Evolutionary conservation across 2,888 invertebrate species (phyloP).

Genomic region (Ichneumoninae sp.): DNA sequence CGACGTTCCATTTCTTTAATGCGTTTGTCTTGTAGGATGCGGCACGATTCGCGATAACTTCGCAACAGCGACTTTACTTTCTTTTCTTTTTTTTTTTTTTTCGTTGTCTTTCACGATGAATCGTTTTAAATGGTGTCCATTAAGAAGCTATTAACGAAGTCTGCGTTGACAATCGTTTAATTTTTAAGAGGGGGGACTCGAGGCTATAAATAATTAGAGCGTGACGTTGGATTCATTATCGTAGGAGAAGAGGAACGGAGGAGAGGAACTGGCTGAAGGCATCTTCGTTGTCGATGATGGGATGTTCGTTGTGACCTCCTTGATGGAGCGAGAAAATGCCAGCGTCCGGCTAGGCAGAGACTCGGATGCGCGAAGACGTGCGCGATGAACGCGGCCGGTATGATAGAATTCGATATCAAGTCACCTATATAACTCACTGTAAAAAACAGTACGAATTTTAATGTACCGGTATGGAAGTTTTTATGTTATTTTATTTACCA

Average conservation of each 20-base stretch:
- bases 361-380: not conserved
- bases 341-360: conserved; percentile 10
- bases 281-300: conserved; percentile 11
- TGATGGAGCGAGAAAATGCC: not conserved
- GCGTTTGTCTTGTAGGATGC: conserved; percentile 75
- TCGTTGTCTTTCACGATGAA: not conserved
- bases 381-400: not conserved
- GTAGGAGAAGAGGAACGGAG: not conserved
- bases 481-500: no score
- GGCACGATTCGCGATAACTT: conserved; percentile 67
- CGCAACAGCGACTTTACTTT: conserved; percentile 19
- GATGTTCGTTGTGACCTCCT: not conserved
- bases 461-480: no score
- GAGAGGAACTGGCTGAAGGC: not conserved
- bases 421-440: not conserved
- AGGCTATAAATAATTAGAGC: not conserved
- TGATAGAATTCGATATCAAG: not conserved
- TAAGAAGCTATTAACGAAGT: not conserved
- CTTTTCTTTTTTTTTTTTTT: not conserved
- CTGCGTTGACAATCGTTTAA: not conserved
- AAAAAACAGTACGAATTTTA: no score
- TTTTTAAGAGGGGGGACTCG: not conserved
- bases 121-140: not conserved
- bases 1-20: conserved; percentile 67
- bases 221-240: conserved; percentile 3